Percentiles rank a stretch among this genome's conserved stretches.
phyloP scores from a whole-genome alignment of 1,140 invertebrate genomes.

The Ridgeia piscesae region DNA sequence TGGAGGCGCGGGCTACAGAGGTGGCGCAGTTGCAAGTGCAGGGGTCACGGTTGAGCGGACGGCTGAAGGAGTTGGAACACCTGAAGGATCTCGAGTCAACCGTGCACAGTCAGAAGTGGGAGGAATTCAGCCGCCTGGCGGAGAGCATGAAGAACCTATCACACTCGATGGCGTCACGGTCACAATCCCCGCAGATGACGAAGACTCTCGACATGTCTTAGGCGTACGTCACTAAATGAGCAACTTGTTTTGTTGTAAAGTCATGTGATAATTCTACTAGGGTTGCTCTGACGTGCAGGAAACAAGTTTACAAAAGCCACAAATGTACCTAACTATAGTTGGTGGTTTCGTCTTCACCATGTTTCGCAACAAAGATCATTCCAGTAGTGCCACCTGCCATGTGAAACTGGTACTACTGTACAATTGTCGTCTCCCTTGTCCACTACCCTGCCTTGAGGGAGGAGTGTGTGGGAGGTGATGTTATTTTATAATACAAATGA shows the following conservation, averaged over 20 bases:
- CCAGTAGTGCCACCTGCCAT: too few species aligned
- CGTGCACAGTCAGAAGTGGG: slow-evolving; percentile 54
- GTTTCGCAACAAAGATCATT: too few species aligned
- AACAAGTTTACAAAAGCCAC: too few species aligned
- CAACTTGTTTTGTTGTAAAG: neutral
- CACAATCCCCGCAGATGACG: neutral
- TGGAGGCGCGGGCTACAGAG: slow-evolving; percentile 41
- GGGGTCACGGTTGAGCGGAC: slow-evolving; percentile 32
- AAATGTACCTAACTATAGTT: too few species aligned
- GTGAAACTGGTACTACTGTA: too few species aligned
- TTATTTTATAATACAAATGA: neutral
- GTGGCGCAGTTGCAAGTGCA: slow-evolving; percentile 34
- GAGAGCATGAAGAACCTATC: slow-evolving; percentile 55
- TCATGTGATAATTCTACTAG: neutral
- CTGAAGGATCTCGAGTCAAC: slow-evolving; percentile 47
- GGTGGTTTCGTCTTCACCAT: too few species aligned
- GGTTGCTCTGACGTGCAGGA: neutral
- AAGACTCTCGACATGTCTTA: neutral
- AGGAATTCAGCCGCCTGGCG: slow-evolving; percentile 54
- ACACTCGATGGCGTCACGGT: slow-evolving; percentile 40
- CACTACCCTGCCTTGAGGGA: too few species aligned
- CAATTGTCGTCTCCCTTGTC: too few species aligned
- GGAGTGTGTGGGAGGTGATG: neutral
- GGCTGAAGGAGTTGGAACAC: slow-evolving; percentile 43
- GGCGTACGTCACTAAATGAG: neutral